Evolutionary conservation across 2,888 invertebrate genomes (phyloP).

Genomic region (Heliconius hortense): DNA sequence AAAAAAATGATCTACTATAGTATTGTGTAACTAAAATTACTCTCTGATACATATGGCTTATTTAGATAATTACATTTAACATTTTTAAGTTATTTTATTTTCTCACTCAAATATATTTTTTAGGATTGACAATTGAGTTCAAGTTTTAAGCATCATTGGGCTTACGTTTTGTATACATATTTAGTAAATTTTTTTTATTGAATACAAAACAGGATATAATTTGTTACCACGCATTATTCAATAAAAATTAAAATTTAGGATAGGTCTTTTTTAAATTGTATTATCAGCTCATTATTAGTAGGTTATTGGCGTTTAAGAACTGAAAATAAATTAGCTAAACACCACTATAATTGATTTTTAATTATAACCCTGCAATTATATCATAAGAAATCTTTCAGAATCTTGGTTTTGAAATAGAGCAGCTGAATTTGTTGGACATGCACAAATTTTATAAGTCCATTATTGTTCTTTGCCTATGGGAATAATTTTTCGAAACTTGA

Average conservation of each 20-base stretch:
- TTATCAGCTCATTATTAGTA: slow-evolving; percentile 81
- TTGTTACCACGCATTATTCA: slow-evolving; percentile 82
- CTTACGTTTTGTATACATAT: slow-evolving; percentile 68
- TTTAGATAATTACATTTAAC: slow-evolving; percentile 76
- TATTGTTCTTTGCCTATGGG: background rate
- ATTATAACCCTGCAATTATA: slow-evolving; percentile 37
- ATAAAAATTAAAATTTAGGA: slow-evolving; percentile 70
- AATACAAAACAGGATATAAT: slow-evolving; percentile 76
- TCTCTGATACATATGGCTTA: slow-evolving; percentile 65
- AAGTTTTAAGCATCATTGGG: slow-evolving; percentile 65
- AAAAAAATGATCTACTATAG: slow-evolving; percentile 23
- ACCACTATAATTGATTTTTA: slow-evolving; percentile 57
- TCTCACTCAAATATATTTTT: slow-evolving; percentile 61
- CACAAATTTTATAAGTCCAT: background rate
- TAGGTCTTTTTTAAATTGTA: slow-evolving; percentile 80
- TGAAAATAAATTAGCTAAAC: slow-evolving; percentile 82
- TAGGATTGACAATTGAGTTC: slow-evolving; percentile 48
- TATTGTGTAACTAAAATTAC: slow-evolving; percentile 52
- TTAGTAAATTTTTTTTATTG: slow-evolving; percentile 77
- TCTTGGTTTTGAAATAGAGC: background rate
- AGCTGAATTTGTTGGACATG: background rate
- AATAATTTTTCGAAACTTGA: background rate
- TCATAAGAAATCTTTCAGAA: background rate
- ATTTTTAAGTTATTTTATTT: slow-evolving; percentile 70
- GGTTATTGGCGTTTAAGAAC: slow-evolving; percentile 82